Evolutionary conservation across 2,888 invertebrate genomes (phyloP).

Genomic region (Brenthis hecate): DNA sequence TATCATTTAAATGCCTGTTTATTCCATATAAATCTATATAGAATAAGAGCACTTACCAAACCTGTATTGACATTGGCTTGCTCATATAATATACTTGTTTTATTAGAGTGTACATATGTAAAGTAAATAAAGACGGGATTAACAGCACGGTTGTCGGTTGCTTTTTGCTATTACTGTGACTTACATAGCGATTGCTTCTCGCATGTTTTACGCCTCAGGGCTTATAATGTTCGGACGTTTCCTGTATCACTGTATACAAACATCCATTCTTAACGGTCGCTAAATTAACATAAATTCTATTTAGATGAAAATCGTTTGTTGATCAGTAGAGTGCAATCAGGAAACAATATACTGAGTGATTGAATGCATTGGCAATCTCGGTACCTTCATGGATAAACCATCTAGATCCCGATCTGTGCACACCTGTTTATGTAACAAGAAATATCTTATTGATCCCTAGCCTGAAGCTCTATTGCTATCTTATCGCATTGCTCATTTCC

Average conservation of each 20-base stretch:
- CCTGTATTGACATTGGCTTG: neutral
- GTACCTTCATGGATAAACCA: conserved; percentile 32
- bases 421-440: conserved; percentile 41
- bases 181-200: conserved; percentile 71
- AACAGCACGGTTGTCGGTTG: conserved; percentile 52
- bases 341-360: conserved; percentile 54
- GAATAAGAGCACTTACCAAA: no score
- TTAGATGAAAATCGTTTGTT: conserved; percentile 60
- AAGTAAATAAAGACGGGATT: neutral
- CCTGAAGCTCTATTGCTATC: conserved; percentile 35
- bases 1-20: no score
- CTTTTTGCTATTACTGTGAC: conserved; percentile 74
- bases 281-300: conserved; percentile 73
- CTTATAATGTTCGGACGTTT: conserved; percentile 71
- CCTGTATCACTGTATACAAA: conserved; percentile 73
- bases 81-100: conserved; percentile 3
- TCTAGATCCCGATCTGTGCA: conserved; percentile 37
- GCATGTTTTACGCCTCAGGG: conserved; percentile 71
- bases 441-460: conserved; percentile 39
- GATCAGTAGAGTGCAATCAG: conserved; percentile 51
- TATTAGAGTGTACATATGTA: neutral
- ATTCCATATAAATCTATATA: no score
- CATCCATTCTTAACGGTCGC: conserved; percentile 64
- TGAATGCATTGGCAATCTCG: conserved; percentile 44
- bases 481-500: conserved; percentile 39